Percentiles rank a stretch among this genome's conserved stretches.
Evolutionary conservation across 1,140 invertebrate genomes (phyloP).

Genomic region (Brevipalpus yothersi): DNA sequence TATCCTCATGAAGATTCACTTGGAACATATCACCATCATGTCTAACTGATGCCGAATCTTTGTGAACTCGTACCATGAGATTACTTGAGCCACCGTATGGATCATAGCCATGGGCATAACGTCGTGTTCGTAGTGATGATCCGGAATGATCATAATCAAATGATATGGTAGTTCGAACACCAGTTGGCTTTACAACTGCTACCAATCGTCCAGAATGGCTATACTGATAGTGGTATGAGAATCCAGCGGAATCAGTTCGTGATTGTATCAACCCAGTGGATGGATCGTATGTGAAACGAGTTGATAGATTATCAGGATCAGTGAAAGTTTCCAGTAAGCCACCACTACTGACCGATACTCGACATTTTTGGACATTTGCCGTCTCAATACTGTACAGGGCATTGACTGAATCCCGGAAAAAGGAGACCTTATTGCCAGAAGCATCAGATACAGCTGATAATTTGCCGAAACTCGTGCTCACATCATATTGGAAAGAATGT

Average conservation of each 20-base stretch:
- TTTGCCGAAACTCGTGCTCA: constrained; percentile 85
- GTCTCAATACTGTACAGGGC: constrained; percentile 82
- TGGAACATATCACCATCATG: constrained; percentile 11
- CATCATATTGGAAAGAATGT: constrained; percentile 81
- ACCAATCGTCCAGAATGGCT: constrained; percentile 77
- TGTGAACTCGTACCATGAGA: not conserved
- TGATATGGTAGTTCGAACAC: constrained; percentile 52
- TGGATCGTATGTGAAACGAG: constrained; percentile 75
- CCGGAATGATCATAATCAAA: constrained; percentile 70
- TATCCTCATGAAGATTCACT: constrained; percentile 21
- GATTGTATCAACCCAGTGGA: constrained; percentile 51
- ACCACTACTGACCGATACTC: constrained; percentile 36
- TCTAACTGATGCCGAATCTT: not conserved
- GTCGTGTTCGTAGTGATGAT: constrained; percentile 27
- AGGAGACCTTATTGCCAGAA: constrained; percentile 64
- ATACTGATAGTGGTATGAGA: constrained; percentile 80
- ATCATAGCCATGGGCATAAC: not conserved
- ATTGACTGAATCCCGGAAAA: constrained; percentile 59
- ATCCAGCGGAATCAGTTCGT: constrained; percentile 50
- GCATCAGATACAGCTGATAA: constrained; percentile 71
- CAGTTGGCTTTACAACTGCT: constrained; percentile 70
- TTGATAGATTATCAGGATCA: constrained; percentile 69
- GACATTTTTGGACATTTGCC: constrained; percentile 71
- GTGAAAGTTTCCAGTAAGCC: constrained; percentile 62
- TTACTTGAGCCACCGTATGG: not conserved